Evolutionary conservation across 2,888 invertebrate species (phyloP), one percentile per base, ranked within the genome.

Genomic region (Drosophila niveifrons): DNA sequence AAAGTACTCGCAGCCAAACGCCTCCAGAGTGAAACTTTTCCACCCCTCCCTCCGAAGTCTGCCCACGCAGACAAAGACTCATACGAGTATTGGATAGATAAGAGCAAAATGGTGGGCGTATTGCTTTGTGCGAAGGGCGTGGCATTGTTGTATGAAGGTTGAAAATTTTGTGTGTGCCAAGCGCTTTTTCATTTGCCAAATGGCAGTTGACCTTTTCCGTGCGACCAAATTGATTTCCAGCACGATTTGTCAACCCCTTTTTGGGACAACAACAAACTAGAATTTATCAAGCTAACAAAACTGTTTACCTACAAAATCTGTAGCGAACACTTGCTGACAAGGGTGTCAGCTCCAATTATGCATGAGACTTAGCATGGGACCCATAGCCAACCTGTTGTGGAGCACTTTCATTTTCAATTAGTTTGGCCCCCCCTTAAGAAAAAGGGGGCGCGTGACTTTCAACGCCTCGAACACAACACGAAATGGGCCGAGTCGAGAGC

Each of bases 371-470:
- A 10, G 10, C 31, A 8, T 31, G 9, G 59, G 68, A 51, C 46
- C 41, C 34, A 23, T 23, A 23, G 43, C 50, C 79, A 80, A 85
- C 82, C 82, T 85, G 82, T 82, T 81, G 67, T 68, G 75, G 34
- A 39, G 68, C 82, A 74, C 88, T 81, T 82, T 82, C 87, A 56
- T 80, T 88, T 90, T 88, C 88, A 89, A 89, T 89, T 89, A 90
- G 82, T 80, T 83, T 65, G 31, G 59, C 62, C 63, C 66, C 43
- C 13, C 11, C 9, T 23, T 1, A 23, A 23, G 23, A 23, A 55
- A 43, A 76, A 86, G 88, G 83, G 80, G 89, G 88, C 88, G 90
- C 87, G 89, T 86, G 74, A 80, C 76, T 80, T 77, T 79, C 77
- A 78, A 77, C 90, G 88, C 90, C 78, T 80, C 43, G 34, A 47